Evolutionary conservation across 2,888 invertebrate genomes (phyloP), one percentile per base, ranked within the genome.

Genomic region (Sisyra nigra): DNA sequence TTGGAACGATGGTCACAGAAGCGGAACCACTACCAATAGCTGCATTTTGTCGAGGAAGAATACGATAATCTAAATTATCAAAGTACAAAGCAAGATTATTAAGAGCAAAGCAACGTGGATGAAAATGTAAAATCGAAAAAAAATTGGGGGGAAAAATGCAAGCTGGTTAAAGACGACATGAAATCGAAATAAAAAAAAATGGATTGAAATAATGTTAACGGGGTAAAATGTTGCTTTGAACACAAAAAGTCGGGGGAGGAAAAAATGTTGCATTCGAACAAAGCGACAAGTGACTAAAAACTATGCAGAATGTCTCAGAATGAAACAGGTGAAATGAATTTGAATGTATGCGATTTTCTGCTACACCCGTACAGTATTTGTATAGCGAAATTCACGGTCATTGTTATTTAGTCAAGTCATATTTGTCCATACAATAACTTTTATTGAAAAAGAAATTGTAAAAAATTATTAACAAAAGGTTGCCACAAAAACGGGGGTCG

Each of bases 51-150:
- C 35, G 14, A 15, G 5, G 9, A 15, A 15, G 14, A 13, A 35
- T 35, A 35, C 35, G 35, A 35, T 15, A 35, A 13, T 35, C 35
- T 35, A 35, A 15, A 35, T 35, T 10, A 7, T 24, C 35, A 15
- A 15, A 13, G 8, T 15, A 35, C 11, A 35, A 35, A 35, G 17
- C 17, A 35, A 35, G 8, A 35, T 35, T 10, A 13, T 35, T 35
- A 11, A 35, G 35, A 13, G 35, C 24, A 24, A 24, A 24, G 24
- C 24, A 24, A 3, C 24, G 24, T 24, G 24, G 7, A 24, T 24
- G 24, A 24, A 5, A 5, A 5, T 3, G 24, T 24, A 7, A 7
- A 5, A 5, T 24, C 7, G 5, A 24, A 7, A 24, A 24, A 24
- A 24, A 24, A n/a, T n/a, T n/a, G n/a, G n/a, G 3, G 24, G 24